Percentiles rank a stretch among this genome's conserved stretches.
phyloP scores from a whole-genome alignment of 2,888 invertebrate species.

The Cremastobaeus sp. region DNA sequence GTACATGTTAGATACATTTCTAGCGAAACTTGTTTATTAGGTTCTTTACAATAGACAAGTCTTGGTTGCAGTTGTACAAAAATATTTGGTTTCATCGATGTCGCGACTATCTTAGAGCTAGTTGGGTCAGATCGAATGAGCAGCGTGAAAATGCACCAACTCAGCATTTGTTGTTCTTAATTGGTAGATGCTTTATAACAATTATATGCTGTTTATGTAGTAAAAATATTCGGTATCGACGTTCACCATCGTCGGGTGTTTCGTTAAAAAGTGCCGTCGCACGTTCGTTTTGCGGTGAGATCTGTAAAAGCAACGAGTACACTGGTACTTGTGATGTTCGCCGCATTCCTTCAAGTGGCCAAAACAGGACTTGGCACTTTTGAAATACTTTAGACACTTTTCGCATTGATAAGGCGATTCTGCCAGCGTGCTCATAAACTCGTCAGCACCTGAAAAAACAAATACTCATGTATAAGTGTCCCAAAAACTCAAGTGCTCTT shows the following conservation, averaged over 20 bases:
- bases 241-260: slow-evolving; percentile 47
- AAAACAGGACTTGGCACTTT: slow-evolving; percentile 54
- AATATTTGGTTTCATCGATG: no score
- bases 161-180: no score
- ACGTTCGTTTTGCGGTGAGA: slow-evolving; percentile 63
- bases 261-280: slow-evolving; percentile 57
- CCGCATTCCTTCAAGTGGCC: slow-evolving; percentile 63
- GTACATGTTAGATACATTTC: no score
- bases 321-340: slow-evolving; percentile 60
- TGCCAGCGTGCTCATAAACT: slow-evolving; percentile 13
- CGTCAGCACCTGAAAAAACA: slow-evolving; percentile 44
- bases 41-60: no score
- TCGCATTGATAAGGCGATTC: slow-evolving; percentile 58
- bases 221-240: slow-evolving; percentile 18
- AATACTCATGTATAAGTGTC: slow-evolving; percentile 36
- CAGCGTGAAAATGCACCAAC: no score
- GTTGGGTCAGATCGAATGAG: no score
- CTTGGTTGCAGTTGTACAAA: no score
- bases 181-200: background rate
- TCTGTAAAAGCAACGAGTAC: slow-evolving; percentile 61
- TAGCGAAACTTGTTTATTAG: no score
- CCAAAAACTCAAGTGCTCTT: background rate
- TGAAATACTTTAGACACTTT: slow-evolving; percentile 64
- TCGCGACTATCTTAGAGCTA: no score
- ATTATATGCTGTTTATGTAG: slow-evolving; percentile 1